These are phyloP conservation scores for Doryteuthis pealeii DNA, from an alignment of 1,140 invertebrate species.

Conservation along the genomic window DNA sequence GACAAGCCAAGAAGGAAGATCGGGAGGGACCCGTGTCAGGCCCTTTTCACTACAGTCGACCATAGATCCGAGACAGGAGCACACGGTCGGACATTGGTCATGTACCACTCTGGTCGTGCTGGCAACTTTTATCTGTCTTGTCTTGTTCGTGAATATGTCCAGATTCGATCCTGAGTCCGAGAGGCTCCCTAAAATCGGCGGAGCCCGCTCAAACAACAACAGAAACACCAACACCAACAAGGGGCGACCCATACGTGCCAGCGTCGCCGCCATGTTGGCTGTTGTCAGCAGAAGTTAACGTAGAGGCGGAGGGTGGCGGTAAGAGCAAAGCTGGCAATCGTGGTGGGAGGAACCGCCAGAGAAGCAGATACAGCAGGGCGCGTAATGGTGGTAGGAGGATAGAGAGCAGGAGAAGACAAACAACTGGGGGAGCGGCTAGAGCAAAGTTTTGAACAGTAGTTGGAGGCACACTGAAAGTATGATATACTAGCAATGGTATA, in stretches of 20 bases:
- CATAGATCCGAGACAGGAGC: conserved; percentile 51
- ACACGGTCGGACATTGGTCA: conserved; percentile 46
- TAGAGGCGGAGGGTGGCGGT: too few relatives aligned
- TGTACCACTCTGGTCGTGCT: conserved; percentile 15
- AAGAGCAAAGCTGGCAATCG: too few relatives aligned
- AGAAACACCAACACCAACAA: conserved; percentile 13
- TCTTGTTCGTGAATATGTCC: conserved; percentile 40
- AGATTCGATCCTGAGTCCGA: conserved; percentile 26
- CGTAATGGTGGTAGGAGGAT: too few relatives aligned
- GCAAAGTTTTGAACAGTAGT: too few relatives aligned
- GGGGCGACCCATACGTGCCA: neutral
- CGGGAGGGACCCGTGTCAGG: conserved; percentile 47
- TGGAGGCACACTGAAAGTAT: too few relatives aligned
- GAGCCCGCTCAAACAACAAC: conserved; percentile 9
- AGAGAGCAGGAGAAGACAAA: neutral
- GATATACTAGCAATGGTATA: too few relatives aligned
- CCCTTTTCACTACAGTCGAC: conserved; percentile 54
- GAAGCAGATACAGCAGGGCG: too few relatives aligned
- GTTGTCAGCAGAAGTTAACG: neutral
- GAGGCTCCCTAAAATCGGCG: conserved; percentile 15
- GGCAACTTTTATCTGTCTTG: conserved; percentile 35
- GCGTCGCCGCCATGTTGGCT: neutral
- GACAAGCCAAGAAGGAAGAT: conserved; percentile 53
- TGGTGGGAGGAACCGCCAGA: too few relatives aligned
- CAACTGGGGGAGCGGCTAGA: neutral